Conservation (phyloP, 2,888 invertebrate species). For the Panorpa germanica region DNA sequence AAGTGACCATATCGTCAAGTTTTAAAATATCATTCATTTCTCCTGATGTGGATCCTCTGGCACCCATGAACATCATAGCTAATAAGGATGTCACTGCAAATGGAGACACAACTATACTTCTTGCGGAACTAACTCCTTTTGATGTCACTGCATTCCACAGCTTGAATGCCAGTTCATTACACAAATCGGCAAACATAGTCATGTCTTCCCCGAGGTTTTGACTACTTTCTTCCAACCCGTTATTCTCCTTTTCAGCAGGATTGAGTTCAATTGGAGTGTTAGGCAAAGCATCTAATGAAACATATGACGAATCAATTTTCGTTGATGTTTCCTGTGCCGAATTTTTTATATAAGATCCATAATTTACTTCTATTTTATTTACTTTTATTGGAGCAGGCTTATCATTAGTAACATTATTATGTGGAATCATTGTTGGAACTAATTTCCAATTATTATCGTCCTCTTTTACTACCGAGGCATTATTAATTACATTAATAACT, state of each 20-base stretch:
- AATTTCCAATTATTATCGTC: conserved; percentile 30
- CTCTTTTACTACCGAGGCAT: too few relatives aligned
- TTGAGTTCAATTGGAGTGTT: conserved; percentile 29
- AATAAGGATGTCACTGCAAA: conserved; percentile 70
- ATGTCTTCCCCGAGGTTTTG: conserved; percentile 53
- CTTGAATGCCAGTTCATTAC: conserved; percentile 69
- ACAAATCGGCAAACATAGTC: conserved; percentile 55
- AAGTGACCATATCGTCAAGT: conserved; percentile 74
- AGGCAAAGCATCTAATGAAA: conserved; percentile 20
- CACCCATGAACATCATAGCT: conserved; percentile 82
- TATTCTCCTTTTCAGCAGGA: conserved; percentile 34
- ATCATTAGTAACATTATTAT: conserved; percentile 5
- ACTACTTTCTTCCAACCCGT: conserved; percentile 61
- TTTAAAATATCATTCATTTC: conserved; percentile 78
- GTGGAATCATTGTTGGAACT: conserved; percentile 27
- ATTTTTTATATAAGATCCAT: too few relatives aligned
- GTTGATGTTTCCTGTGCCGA: conserved; percentile 12
- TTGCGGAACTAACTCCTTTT: conserved; percentile 44
- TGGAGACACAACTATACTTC: conserved; percentile 66
- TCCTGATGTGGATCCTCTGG: conserved; percentile 69
- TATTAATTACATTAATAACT: too few relatives aligned
- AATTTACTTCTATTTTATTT: too few relatives aligned
- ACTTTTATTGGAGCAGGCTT: conserved; percentile 12
- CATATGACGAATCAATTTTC: conserved; percentile 12
- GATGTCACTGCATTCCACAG: conserved; percentile 58